Percentiles rank a stretch among this genome's conserved stretches.
Conservation (phyloP, 92 coral and sea anemone species). For the Diadumene lineata region DNA sequence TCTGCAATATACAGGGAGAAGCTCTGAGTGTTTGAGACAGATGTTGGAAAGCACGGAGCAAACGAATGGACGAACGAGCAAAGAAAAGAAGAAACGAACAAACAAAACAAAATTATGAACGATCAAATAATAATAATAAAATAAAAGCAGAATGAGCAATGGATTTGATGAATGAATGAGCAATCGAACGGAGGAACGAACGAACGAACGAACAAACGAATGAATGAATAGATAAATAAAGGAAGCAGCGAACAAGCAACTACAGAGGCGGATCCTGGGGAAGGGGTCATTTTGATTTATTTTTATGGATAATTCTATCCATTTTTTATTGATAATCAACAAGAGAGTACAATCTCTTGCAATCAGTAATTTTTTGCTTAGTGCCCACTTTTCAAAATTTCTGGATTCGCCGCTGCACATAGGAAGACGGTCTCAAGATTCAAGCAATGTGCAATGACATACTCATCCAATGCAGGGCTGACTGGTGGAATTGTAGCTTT, state of each 20-base stretch:
- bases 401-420: no score
- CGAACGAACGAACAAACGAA: background rate
- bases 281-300: no score
- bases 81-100: background rate
- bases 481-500: conserved; percentile 82
- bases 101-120: background rate
- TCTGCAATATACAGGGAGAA: background rate
- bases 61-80: background rate
- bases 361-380: no score
- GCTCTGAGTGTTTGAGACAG: background rate
- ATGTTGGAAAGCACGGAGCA: no score
- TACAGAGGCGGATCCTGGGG: background rate
- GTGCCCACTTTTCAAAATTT: no score
- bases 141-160: background rate
- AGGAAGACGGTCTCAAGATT: no score
- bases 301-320: no score
- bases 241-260: background rate
- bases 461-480: conserved; percentile 83
- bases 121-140: background rate
- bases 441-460: no score
- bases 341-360: no score
- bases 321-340: no score
- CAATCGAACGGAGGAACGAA: background rate
- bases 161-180: background rate
- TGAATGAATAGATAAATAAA: background rate